Percentiles rank a stretch among this genome's conserved stretches.
Conservation (phyloP, 2,113 vertebrate species). For the Actinemys pallida region DNA sequence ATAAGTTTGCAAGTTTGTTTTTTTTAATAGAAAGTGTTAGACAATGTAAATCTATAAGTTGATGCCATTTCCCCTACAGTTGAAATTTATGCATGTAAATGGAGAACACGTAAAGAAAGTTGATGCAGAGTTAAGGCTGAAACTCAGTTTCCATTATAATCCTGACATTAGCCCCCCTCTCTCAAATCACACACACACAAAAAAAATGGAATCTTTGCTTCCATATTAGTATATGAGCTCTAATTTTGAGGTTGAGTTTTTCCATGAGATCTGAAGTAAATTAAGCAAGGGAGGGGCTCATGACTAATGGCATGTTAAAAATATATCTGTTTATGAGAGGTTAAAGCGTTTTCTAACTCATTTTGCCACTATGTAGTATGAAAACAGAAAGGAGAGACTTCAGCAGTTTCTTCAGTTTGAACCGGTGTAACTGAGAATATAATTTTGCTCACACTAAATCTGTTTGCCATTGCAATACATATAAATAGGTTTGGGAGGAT, state of each 20-base stretch:
- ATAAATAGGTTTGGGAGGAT: not conserved
- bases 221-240: not conserved
- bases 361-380: not conserved
- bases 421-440: not conserved
- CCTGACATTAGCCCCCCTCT: not conserved
- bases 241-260: not conserved
- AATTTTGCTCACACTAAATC: not conserved
- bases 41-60: not conserved
- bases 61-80: accelerated
- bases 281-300: not conserved
- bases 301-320: not conserved
- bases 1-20: not conserved
- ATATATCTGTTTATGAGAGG: not conserved
- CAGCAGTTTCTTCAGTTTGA: not conserved
- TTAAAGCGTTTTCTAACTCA: accelerated
- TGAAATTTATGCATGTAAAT: not conserved
- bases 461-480: not conserved
- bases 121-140: not conserved
- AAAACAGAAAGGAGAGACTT: not conserved
- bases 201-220: not conserved
- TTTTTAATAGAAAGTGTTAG: not conserved
- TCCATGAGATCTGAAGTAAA: not conserved
- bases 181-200: not conserved
- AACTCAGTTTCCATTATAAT: not conserved
- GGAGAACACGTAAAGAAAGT: accelerated